Evolutionary conservation across 35 echinoderm and acorn worm species (phyloP).

Genomic region (Heliocidaris erythrogramma): DNA sequence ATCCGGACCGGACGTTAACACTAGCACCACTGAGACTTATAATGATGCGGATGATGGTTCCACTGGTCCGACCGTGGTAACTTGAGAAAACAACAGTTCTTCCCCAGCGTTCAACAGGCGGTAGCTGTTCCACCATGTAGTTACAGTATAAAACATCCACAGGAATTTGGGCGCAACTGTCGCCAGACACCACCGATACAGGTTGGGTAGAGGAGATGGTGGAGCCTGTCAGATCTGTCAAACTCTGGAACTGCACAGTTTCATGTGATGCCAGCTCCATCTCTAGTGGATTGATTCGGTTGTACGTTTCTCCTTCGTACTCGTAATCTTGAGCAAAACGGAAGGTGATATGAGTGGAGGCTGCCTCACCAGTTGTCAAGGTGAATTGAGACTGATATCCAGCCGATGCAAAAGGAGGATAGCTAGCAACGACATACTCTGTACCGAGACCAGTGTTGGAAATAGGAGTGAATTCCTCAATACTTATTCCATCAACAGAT

Average conservation of each 20-base stretch:
- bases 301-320: background rate
- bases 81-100: slow-evolving; percentile 68
- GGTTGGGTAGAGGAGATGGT: slow-evolving; percentile 57
- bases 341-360: background rate
- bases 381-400: background rate
- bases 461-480: slow-evolving; percentile 76
- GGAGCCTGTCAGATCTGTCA: slow-evolving; percentile 74
- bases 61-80: slow-evolving; percentile 66
- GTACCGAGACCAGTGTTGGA: slow-evolving; percentile 62
- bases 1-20: slow-evolving; percentile 50
- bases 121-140: slow-evolving; percentile 85
- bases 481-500: slow-evolving; percentile 54
- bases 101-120: slow-evolving; percentile 84
- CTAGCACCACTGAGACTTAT: slow-evolving; percentile 53
- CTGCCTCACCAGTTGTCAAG: background rate
- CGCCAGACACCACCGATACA: slow-evolving; percentile 73
- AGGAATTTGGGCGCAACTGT: slow-evolving; percentile 75
- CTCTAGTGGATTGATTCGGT: slow-evolving; percentile 44
- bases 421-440: slow-evolving; percentile 84
- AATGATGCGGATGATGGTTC: slow-evolving; percentile 75
- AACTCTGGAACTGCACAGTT: slow-evolving; percentile 81
- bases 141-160: slow-evolving; percentile 62
- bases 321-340: background rate
- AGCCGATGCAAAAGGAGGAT: slow-evolving; percentile 24
- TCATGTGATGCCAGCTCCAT: slow-evolving; percentile 58